Percentiles rank a stretch among this genome's conserved stretches.
Evolutionary conservation across 2,113 vertebrate species (phyloP).

Genomic region (Pogonocichla stellata): DNA sequence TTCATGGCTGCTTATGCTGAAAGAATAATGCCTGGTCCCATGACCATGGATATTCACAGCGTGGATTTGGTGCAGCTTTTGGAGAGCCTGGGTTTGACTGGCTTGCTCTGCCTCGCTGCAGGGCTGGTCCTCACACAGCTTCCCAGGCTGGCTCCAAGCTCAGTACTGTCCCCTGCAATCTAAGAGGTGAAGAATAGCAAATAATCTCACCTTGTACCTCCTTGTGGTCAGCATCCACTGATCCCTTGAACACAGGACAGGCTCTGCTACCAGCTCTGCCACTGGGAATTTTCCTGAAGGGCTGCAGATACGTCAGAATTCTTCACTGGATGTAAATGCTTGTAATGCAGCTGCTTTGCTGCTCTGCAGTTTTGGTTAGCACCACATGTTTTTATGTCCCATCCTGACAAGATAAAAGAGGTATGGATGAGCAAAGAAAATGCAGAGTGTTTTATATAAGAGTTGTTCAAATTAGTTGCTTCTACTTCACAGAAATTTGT

Average conservation of each 20-base stretch:
- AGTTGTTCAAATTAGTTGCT: background rate
- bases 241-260: too few relatives aligned
- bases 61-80: background rate
- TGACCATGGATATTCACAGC: background rate
- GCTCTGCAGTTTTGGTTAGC: background rate
- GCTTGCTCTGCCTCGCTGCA: background rate
- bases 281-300: background rate
- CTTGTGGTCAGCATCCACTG: background rate
- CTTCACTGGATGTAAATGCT: background rate
- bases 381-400: background rate
- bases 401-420: background rate
- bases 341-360: background rate
- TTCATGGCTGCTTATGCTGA: background rate
- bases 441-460: background rate
- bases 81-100: background rate
- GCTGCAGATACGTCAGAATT: background rate
- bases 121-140: background rate
- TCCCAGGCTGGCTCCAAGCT: background rate
- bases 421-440: background rate
- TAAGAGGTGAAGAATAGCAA: background rate
- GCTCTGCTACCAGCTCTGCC: background rate
- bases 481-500: background rate
- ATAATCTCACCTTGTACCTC: background rate
- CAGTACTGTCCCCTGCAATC: too few relatives aligned
- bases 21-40: background rate